Conservation (phyloP, 2,888 invertebrate species). For the Aromia moschata region DNA sequence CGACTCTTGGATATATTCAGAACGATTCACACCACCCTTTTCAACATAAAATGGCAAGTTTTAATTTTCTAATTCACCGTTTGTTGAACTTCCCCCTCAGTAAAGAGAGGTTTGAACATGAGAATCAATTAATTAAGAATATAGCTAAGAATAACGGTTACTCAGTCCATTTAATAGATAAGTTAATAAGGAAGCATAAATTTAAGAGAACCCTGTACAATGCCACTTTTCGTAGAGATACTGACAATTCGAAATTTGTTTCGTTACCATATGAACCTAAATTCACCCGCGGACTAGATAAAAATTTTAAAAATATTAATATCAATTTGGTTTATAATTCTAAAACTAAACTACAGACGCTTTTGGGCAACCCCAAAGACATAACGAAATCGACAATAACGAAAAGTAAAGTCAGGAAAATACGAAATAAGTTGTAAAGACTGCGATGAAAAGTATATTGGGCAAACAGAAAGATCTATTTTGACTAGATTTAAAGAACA, state of each 20-base stretch:
- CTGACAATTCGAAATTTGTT: background rate
- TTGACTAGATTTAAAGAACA: background rate
- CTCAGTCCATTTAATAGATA: background rate
- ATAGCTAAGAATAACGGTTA: background rate
- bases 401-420: background rate
- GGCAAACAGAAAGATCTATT: background rate
- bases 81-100: too few species aligned
- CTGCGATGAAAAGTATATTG: background rate
- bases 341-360: background rate
- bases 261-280: background rate
- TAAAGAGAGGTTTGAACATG: too few species aligned
- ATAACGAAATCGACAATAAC: background rate
- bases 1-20: too few species aligned
- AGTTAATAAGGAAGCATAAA: background rate
- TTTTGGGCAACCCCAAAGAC: background rate
- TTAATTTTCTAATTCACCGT: too few species aligned
- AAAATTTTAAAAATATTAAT: background rate
- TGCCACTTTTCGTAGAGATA: background rate
- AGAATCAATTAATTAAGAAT: too few species aligned
- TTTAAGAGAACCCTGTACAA: background rate
- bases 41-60: too few species aligned
- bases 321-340: background rate
- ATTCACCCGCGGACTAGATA: background rate
- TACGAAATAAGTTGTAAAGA: background rate
- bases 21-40: too few species aligned